Evolutionary conservation across 2,888 invertebrate species (phyloP).

Genomic region (Teleiodes luculella): DNA sequence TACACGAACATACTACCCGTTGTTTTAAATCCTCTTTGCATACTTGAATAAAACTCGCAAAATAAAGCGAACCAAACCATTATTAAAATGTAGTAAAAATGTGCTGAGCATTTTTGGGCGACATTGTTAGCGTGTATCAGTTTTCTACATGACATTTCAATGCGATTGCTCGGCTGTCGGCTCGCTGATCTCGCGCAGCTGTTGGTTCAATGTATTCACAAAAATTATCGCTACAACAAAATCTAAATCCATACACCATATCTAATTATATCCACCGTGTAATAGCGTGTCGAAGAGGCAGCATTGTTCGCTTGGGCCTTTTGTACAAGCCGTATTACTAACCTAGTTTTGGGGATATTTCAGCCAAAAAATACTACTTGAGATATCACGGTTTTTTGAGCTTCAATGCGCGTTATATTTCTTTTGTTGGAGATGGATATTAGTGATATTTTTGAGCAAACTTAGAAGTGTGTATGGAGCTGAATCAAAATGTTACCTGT

Average conservation of each 20-base stretch:
- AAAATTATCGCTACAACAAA: conserved; percentile 74
- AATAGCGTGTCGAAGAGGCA: conserved; percentile 56
- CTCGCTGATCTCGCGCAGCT: conserved; percentile 68
- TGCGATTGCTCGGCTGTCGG: conserved; percentile 62
- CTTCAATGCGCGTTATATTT: conserved; percentile 68
- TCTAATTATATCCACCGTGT: conserved; percentile 77
- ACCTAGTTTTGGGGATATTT: conserved; percentile 75
- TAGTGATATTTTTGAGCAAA: conserved; percentile 45
- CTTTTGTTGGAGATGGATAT: conserved; percentile 59
- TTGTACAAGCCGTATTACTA: conserved; percentile 73
- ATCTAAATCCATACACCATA: conserved; percentile 78
- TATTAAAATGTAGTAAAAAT: conserved; percentile 22
- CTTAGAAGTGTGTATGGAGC: conserved; percentile 3
- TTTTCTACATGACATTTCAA: conserved; percentile 74
- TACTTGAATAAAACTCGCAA: conserved; percentile 9
- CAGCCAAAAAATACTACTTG: conserved; percentile 54
- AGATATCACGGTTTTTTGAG: conserved; percentile 71
- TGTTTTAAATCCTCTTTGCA: conserved; percentile 13
- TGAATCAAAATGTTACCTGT: background rate
- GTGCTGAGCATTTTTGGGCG: conserved; percentile 64
- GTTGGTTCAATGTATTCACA: conserved; percentile 68
- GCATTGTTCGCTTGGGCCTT: conserved; percentile 56
- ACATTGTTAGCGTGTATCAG: conserved; percentile 65
- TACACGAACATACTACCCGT: background rate
- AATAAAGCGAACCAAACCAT: conserved; percentile 17